Evolutionary conservation across 2,888 invertebrate species (phyloP).

Genomic region (Tetragonisca angustula): DNA sequence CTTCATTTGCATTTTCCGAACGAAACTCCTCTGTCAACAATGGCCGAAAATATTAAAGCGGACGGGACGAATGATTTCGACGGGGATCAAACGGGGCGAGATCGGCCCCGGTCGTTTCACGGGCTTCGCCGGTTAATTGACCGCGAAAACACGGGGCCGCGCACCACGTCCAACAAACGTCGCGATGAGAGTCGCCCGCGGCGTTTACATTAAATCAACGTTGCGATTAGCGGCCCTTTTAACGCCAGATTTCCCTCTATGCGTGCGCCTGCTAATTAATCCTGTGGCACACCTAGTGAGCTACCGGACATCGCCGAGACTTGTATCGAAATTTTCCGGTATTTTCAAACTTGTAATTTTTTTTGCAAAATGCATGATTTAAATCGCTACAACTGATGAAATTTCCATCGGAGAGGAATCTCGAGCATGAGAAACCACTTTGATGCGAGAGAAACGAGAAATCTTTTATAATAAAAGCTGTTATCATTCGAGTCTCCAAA

Average conservation of each 20-base stretch:
- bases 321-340: no score
- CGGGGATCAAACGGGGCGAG: slow-evolving; percentile 19
- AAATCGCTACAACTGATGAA: no score
- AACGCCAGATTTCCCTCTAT: slow-evolving; percentile 34
- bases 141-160: slow-evolving; percentile 12
- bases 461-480: no score
- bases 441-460: no score
- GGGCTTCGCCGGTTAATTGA: slow-evolving; percentile 41
- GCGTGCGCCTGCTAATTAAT: slow-evolving; percentile 63
- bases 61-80: neutral
- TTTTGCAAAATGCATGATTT: no score
- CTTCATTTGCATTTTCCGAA: slow-evolving; percentile 16
- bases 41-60: slow-evolving; percentile 19
- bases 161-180: neutral
- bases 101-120: neutral
- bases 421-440: no score
- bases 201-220: slow-evolving; percentile 43
- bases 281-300: slow-evolving; percentile 62
- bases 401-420: no score
- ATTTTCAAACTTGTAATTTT: no score
- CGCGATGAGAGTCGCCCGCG: neutral
- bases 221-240: slow-evolving; percentile 53
- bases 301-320: slow-evolving; percentile 19
- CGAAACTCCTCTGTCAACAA: neutral
- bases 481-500: no score